Conservation (phyloP, 2,113 vertebrate species). For the Pogona vitticeps region DNA sequence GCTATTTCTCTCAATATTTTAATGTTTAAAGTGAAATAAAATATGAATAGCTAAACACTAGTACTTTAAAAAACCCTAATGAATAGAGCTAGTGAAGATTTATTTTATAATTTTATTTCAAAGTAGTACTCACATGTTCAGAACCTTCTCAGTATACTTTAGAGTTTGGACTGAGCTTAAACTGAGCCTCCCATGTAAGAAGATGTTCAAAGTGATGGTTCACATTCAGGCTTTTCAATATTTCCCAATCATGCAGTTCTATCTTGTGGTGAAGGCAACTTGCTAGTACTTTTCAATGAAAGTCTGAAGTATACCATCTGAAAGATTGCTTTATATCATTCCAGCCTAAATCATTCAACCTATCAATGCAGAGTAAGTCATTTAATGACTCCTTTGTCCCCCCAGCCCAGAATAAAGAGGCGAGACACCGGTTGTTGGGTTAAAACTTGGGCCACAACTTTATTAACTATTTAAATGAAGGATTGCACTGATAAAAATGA, state of each 20-base stretch:
- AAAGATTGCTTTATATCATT: background rate
- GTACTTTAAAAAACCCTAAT: constrained; percentile 49
- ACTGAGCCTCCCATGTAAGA: background rate
- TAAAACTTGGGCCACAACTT: too few species aligned
- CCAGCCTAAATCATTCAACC: background rate
- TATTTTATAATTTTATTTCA: constrained; percentile 28
- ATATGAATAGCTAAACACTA: constrained; percentile 56
- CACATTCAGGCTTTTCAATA: background rate
- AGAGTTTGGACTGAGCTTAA: background rate
- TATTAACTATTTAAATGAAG: too few species aligned
- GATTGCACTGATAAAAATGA: too few species aligned
- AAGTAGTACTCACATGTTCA: background rate
- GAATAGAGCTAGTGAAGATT: too few species aligned
- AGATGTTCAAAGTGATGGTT: background rate
- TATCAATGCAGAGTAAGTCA: background rate
- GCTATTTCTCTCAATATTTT: constrained; percentile 43
- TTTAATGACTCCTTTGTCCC: too few species aligned
- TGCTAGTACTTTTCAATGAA: background rate
- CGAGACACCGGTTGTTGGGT: too few species aligned
- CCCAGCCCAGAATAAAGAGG: too few species aligned
- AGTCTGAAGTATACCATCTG: background rate
- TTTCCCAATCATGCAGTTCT: background rate
- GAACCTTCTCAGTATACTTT: background rate
- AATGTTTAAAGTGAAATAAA: constrained; percentile 26
- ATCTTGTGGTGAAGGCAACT: background rate